Percentiles rank a stretch among this genome's conserved stretches.
phyloP scores from a whole-genome alignment of 37 sponge, comb jelly and placozoan genomes.

The Hormiphora californensis region DNA sequence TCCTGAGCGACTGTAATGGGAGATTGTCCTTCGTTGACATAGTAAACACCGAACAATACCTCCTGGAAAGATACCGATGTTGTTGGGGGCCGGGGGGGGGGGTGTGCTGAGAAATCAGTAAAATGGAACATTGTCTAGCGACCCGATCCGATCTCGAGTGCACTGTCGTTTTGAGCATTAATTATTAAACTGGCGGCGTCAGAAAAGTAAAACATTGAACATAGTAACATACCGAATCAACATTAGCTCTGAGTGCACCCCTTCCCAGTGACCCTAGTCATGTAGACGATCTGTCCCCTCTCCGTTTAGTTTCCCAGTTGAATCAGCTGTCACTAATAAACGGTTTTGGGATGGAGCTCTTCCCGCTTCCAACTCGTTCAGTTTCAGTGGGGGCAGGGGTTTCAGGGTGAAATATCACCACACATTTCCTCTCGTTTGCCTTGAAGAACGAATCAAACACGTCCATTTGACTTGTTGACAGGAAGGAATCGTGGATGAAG shows the following conservation, averaged over 20 bases:
- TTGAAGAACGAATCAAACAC: constrained; percentile 69
- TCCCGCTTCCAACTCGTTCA: constrained; percentile 11
- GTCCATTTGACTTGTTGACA: constrained; percentile 54
- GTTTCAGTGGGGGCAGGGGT: background rate
- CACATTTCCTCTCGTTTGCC: constrained; percentile 68
- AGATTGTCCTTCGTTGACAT: background rate
- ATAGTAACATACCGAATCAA: background rate
- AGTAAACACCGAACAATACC: background rate
- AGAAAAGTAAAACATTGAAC: background rate
- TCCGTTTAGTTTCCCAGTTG: background rate
- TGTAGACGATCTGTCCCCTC: constrained; percentile 34
- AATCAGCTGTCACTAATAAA: background rate
- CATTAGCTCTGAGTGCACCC: background rate
- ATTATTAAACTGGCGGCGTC: background rate
- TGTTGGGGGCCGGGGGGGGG: too few species aligned
- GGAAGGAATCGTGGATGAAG: constrained; percentile 21
- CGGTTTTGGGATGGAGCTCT: background rate
- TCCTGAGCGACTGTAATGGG: background rate
- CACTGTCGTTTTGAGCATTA: background rate
- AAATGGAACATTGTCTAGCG: too few species aligned
- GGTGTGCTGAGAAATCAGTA: too few species aligned
- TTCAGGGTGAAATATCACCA: constrained; percentile 69
- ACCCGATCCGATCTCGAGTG: too few species aligned
- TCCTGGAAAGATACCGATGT: too few species aligned
- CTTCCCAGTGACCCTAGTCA: background rate